Percentiles rank a stretch among this genome's conserved stretches.
These are phyloP conservation scores for Cettia cetti DNA, from an alignment of 2,113 vertebrate species.

Conservation along the genomic window DNA sequence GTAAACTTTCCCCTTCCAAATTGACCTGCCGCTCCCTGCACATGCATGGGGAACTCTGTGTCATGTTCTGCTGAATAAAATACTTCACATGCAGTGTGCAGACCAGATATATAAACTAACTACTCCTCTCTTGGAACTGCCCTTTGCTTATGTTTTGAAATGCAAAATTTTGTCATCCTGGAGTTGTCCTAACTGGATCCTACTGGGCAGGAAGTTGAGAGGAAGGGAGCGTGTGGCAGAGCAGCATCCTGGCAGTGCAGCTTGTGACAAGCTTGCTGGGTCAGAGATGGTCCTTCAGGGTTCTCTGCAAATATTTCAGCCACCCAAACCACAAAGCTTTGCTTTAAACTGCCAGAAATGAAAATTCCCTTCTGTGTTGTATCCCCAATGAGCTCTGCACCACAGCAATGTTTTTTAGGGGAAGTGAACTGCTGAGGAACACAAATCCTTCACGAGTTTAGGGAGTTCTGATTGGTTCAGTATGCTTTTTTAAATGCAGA, in stretches of 20 bases:
- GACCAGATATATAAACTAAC: neutral
- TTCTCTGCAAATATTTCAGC: neutral
- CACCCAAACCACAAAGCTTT: neutral
- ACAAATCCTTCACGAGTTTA: neutral
- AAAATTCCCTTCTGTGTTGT: neutral
- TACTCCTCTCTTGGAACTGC: neutral
- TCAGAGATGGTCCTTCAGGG: neutral
- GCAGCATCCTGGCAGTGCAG: neutral
- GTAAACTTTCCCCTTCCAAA: neutral
- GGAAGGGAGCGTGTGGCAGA: neutral
- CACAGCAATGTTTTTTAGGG: neutral
- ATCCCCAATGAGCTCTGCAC: neutral
- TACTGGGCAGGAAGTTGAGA: neutral
- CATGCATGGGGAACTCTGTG: neutral
- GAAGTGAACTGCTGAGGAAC: neutral
- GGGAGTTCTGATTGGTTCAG: neutral
- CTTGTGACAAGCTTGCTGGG: neutral
- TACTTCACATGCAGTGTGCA: neutral
- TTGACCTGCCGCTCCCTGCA: neutral
- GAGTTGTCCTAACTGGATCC: neutral
- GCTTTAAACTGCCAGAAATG: neutral
- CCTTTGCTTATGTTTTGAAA: neutral
- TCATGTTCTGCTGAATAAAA: neutral
- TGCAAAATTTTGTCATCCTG: neutral
- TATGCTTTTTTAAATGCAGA: neutral